These are phyloP conservation scores for Chelonus insularis DNA, from an alignment of 1,140 invertebrate species.

Conservation along the genomic window DNA sequence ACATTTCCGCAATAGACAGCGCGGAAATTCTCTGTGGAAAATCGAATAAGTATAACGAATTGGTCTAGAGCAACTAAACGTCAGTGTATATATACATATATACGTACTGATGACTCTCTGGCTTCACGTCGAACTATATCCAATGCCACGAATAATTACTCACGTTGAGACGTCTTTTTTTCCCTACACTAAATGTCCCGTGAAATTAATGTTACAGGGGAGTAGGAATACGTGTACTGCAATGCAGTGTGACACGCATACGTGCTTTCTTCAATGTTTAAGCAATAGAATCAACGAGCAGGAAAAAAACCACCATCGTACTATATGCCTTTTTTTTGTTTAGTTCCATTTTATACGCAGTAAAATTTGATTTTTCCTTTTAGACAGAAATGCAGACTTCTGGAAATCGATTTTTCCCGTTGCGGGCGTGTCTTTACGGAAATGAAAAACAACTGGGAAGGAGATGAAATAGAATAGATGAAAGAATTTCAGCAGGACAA, in stretches of 20 bases:
- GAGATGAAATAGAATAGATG: conserved; percentile 30
- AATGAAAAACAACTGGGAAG: conserved; percentile 33
- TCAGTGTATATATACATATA: too few species aligned
- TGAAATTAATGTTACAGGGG: conserved; percentile 36
- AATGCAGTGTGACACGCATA: neutral
- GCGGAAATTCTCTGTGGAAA: conserved; percentile 21
- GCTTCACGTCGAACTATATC: neutral
- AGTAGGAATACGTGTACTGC: neutral
- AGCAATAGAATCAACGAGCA: too few species aligned
- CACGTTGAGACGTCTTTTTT: neutral
- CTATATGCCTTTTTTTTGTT: too few species aligned
- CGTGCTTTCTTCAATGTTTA: too few species aligned
- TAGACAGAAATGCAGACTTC: neutral
- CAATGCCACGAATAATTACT: conserved; percentile 18
- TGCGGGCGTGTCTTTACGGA: conserved; percentile 29
- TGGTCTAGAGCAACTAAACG: neutral
- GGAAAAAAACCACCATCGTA: too few species aligned
- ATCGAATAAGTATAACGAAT: conserved; percentile 24
- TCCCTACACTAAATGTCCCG: conserved; percentile 30
- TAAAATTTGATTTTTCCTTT: too few species aligned
- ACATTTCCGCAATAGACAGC: neutral
- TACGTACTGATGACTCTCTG: neutral
- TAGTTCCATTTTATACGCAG: too few species aligned
- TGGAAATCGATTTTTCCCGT: conserved; percentile 22
- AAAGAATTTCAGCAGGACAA: too few species aligned